Percentiles rank a stretch among this genome's conserved stretches.
Conservation (phyloP, 2,797 vertebrate species). For the Synanceia verrucosa region DNA sequence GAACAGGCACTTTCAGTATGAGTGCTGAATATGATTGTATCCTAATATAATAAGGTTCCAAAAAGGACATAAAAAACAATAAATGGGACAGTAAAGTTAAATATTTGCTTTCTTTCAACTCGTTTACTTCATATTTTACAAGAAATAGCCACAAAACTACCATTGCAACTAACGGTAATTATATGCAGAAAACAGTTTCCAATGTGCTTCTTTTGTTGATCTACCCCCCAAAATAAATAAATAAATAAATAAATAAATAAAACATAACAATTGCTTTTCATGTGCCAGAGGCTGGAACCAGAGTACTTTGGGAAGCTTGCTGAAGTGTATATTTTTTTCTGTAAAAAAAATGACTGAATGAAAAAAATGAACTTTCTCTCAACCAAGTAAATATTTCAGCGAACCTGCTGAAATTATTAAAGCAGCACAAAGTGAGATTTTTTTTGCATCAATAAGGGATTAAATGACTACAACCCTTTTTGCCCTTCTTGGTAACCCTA, state of each 20-base stretch:
- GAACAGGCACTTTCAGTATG: background rate
- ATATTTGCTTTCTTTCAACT: no score
- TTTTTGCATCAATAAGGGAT: background rate
- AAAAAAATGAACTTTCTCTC: no score
- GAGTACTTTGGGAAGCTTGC: background rate
- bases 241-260: no score
- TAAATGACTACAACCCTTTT: background rate
- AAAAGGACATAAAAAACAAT: no score
- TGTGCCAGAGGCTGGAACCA: background rate
- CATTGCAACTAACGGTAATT: background rate
- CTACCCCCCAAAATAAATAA: background rate
- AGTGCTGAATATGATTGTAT: background rate
- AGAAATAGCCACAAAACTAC: background rate
- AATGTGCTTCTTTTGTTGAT: background rate
- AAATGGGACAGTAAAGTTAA: no score
- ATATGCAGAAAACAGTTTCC: background rate
- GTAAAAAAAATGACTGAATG: no score
- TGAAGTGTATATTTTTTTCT: no score
- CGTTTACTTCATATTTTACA: background rate
- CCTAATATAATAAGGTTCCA: background rate
- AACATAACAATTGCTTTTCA: background rate
- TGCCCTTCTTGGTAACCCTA: background rate
- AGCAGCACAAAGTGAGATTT: background rate
- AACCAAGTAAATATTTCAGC: background rate
- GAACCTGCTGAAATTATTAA: background rate